Evolutionary conservation across 2,113 vertebrate genomes (phyloP).

Genomic region (Ptyas mucosa): DNA sequence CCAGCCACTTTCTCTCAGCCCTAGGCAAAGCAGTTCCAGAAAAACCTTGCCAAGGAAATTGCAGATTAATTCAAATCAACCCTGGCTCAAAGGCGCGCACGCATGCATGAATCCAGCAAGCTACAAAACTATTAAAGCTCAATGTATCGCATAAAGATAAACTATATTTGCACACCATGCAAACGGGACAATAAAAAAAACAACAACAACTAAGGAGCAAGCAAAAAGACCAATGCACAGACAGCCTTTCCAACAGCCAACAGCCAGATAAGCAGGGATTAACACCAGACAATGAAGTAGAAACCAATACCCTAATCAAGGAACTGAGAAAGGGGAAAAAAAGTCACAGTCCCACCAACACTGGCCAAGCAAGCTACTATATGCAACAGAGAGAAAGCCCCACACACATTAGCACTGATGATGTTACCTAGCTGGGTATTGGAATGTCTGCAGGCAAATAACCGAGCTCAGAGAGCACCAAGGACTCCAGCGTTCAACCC

Average conservation of each 20-base stretch:
- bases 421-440: not conserved
- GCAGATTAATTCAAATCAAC: not conserved
- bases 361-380: not conserved
- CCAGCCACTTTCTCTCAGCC: not conserved
- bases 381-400: not conserved
- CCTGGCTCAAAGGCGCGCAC: not conserved
- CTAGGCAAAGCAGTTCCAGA: not conserved
- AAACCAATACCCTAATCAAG: not conserved
- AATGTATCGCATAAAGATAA: not conserved
- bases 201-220: too few relatives aligned
- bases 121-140: not conserved
- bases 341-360: not conserved
- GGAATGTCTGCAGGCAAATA: not conserved
- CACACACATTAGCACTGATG: not conserved
- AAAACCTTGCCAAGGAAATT: not conserved
- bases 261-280: not conserved
- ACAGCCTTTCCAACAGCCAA: not conserved
- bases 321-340: not conserved
- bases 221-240: not conserved
- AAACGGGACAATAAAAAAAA: not conserved
- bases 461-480: not conserved
- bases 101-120: not conserved
- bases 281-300: not conserved
- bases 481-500: not conserved
- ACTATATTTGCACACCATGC: not conserved